Percentiles rank a stretch among this genome's conserved stretches.
Evolutionary conservation across 2,888 invertebrate genomes (phyloP).

Genomic region (Agrilus cyanescens): DNA sequence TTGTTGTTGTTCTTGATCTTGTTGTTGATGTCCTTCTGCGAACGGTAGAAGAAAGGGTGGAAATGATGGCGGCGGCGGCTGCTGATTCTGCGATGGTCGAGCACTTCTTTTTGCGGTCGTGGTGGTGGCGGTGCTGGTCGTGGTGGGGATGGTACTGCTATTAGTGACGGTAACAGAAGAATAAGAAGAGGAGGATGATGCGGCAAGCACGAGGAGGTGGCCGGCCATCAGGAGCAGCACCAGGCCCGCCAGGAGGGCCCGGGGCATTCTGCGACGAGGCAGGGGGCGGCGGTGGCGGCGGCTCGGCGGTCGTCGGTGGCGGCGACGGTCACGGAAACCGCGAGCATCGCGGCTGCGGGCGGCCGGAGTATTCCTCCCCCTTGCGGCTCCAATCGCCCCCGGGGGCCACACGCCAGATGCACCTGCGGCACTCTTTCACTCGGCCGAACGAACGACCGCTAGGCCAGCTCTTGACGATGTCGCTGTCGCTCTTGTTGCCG

Average conservation of each 20-base stretch:
- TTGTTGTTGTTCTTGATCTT: constrained; percentile 9
- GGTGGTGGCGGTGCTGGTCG: constrained; percentile 44
- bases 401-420: constrained; percentile 37
- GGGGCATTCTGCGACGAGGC: constrained; percentile 36
- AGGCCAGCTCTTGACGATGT: constrained; percentile 34
- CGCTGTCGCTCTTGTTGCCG: too few species aligned
- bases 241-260: constrained; percentile 29
- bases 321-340: constrained; percentile 39
- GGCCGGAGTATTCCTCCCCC: constrained; percentile 49
- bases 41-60: constrained; percentile 11
- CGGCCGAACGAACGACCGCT: constrained; percentile 29
- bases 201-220: constrained; percentile 29
- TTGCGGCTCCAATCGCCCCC: constrained; percentile 38
- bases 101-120: constrained; percentile 31
- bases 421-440: too few species aligned
- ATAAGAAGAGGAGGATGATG: constrained; percentile 17
- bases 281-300: constrained; percentile 43
- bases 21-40: constrained; percentile 12
- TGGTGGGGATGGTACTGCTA: constrained; percentile 5
- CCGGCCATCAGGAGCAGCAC: constrained; percentile 31
- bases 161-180: constrained; percentile 22
- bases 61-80: constrained; percentile 14
- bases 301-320: constrained; percentile 40
- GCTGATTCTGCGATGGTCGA: constrained; percentile 28
- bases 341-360: constrained; percentile 56